A percentile compares a stretch with the other conserved stretches of the same genome.
Evolutionary conservation across 2,888 invertebrate genomes (phyloP).

Genomic region (Gastrophysa polygoni): DNA sequence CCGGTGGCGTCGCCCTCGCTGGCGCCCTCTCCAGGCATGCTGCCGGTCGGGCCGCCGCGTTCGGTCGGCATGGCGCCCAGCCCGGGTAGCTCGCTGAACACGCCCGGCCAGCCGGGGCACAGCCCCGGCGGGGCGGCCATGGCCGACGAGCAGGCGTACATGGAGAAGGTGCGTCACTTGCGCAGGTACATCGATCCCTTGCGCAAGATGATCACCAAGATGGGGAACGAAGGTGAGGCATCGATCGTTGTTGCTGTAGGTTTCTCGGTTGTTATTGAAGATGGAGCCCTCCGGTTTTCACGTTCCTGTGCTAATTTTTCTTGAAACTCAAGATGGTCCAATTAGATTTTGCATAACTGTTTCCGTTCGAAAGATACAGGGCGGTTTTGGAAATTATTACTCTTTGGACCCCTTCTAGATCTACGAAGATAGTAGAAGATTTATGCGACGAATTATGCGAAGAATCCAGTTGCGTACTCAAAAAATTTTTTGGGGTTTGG

Average conservation of each 20-base stretch:
- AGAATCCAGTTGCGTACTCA: too few species aligned
- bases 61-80: conserved; percentile 73
- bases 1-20: conserved; percentile 71
- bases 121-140: conserved; percentile 68
- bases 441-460: too few species aligned
- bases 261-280: not conserved
- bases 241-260: conserved; percentile 28
- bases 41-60: conserved; percentile 66
- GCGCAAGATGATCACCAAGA: conserved; percentile 85
- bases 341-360: too few species aligned
- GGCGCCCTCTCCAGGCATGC: conserved; percentile 71
- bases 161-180: conserved; percentile 91
- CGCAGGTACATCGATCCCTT: conserved; percentile 94
- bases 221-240: conserved; percentile 78
- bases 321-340: too few species aligned
- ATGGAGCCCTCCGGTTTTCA: not conserved
- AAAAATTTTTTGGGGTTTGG: too few species aligned
- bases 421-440: too few species aligned
- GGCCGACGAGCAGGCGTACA: conserved; percentile 87
- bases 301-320: too few species aligned
- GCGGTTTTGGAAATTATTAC: too few species aligned
- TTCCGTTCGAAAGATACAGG: too few species aligned
- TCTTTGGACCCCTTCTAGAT: too few species aligned
- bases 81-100: conserved; percentile 84
- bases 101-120: conserved; percentile 63